These are phyloP conservation scores for Murina feae DNA, from an alignment of 2,113 vertebrate genomes.

Conservation along the genomic window DNA sequence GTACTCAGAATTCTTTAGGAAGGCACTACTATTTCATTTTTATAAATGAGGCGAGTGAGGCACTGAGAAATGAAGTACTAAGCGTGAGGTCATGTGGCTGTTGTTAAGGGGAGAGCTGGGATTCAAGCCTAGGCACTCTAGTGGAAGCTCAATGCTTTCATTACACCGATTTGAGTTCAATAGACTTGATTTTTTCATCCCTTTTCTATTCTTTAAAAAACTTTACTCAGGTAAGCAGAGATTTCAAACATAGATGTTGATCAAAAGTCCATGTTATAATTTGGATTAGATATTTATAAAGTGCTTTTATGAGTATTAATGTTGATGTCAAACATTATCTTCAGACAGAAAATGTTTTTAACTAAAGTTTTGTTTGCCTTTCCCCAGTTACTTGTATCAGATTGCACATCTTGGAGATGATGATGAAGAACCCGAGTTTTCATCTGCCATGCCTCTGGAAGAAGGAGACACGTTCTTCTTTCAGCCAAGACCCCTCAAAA, in stretches of 20 bases:
- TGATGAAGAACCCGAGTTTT: constrained; percentile 98
- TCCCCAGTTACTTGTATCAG: constrained; percentile 94
- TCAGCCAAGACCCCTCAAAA: constrained; percentile 96
- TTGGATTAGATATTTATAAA: not conserved
- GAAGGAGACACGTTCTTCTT: constrained; percentile 99
- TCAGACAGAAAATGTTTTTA: not conserved
- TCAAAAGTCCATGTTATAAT: not conserved
- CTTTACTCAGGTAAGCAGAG: not conserved
- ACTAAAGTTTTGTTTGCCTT: constrained; percentile 1
- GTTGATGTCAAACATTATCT: not conserved
- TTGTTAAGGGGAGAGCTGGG: not conserved
- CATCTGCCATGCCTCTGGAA: constrained; percentile 98
- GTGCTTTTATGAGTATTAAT: not conserved
- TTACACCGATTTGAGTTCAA: not conserved
- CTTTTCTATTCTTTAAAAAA: not conserved
- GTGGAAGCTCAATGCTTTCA: not conserved
- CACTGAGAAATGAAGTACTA: not conserved
- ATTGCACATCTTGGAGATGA: constrained; percentile 98
- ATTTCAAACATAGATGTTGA: not conserved
- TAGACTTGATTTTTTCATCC: not conserved
- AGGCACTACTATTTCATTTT: not conserved
- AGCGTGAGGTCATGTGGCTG: not conserved
- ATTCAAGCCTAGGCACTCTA: not conserved
- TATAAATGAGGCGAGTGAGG: not conserved
- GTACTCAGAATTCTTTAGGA: not conserved